Percentiles rank a stretch among this genome's conserved stretches.
Conservation (phyloP, 2,888 invertebrate genomes). For the Agelastica alni region DNA sequence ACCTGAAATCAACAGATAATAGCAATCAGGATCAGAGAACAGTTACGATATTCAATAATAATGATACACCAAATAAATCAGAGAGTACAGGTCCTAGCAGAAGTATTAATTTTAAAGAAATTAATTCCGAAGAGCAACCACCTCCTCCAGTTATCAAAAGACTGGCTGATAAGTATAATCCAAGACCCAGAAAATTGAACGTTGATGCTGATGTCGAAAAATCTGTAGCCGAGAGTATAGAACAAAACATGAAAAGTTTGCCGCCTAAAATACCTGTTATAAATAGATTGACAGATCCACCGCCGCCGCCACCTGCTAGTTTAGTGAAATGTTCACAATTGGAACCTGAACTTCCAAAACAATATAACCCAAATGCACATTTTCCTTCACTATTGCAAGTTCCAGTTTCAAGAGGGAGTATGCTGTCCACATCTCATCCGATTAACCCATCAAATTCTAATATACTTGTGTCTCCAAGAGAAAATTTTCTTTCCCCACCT, state of each 20-base stretch:
- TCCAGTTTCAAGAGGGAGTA: not conserved
- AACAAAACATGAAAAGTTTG: conserved; percentile 39
- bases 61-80: not conserved
- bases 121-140: conserved; percentile 3
- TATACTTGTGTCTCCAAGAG: not conserved
- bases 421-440: not conserved
- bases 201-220: conserved; percentile 46
- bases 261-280: conserved; percentile 33
- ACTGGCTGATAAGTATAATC: conserved; percentile 58
- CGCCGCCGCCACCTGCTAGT: conserved; percentile 33
- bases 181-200: conserved; percentile 51
- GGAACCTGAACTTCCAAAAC: conserved; percentile 18
- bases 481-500: not conserved
- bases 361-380: not conserved
- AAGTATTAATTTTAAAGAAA: conserved; percentile 4
- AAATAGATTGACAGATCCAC: conserved; percentile 21
- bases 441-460: not conserved
- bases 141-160: conserved; percentile 39
- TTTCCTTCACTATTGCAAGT: not conserved
- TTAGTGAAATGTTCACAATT: conserved; percentile 26
- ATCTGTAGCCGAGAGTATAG: conserved; percentile 43
- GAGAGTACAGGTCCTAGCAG: conserved; percentile 7
- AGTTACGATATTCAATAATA: not conserved
- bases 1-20: not conserved
- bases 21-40: not conserved